These are phyloP conservation scores for Muschampia plurimacula DNA, from an alignment of 2,888 invertebrate genomes.

Conservation along the genomic window DNA sequence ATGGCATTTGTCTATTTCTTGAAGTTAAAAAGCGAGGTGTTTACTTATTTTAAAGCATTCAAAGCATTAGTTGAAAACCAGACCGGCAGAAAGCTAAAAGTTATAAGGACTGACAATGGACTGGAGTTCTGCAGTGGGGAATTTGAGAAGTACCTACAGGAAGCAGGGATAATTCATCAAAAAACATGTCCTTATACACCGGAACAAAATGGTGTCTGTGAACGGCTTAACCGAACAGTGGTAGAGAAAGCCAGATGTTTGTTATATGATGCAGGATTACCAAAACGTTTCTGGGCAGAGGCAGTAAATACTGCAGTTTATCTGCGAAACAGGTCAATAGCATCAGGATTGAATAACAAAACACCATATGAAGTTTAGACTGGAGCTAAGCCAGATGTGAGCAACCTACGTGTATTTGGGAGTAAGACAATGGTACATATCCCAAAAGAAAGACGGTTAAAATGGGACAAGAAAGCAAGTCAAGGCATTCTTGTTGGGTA, in stretches of 20 bases:
- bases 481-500: not conserved
- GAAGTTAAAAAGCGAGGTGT: conserved; percentile 39
- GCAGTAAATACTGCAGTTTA: conserved; percentile 40
- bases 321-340: conserved; percentile 37
- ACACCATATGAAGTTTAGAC: conserved; percentile 34
- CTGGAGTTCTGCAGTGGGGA: not conserved
- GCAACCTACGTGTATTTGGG: not conserved
- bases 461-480: not conserved
- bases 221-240: conserved; percentile 23
- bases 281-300: conserved; percentile 46
- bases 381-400: conserved; percentile 32
- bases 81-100: conserved; percentile 10
- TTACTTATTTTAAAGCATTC: conserved; percentile 32
- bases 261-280: conserved; percentile 43
- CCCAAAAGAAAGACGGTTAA: not conserved
- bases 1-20: conserved; percentile 30
- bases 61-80: conserved; percentile 19
- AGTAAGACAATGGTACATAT: not conserved
- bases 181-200: conserved; percentile 44
- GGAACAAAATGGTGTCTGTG: conserved; percentile 45
- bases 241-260: conserved; percentile 26
- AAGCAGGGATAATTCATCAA: conserved; percentile 36
- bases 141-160: not conserved
- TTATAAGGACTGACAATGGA: conserved; percentile 7
- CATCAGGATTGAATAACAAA: conserved; percentile 36